Evolutionary conservation across 2,797 vertebrate species (phyloP), one percentile per base, ranked within the genome.

Genomic region (Otolemur crassicaudatus): DNA sequence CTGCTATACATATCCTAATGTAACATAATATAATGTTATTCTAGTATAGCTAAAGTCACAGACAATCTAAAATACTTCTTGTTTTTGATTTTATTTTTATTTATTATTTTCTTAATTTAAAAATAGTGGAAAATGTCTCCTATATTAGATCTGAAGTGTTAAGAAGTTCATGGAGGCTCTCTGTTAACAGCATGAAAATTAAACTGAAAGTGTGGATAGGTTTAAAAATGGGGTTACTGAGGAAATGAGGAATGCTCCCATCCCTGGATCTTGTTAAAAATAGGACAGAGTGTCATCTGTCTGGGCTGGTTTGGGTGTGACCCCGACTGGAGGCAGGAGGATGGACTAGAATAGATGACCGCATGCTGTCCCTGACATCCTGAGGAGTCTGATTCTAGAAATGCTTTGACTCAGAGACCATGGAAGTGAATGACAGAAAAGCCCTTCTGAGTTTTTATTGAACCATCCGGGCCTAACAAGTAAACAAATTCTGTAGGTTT

Each of bases 251-350:
- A 86, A 89, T 56, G 60, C 43, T 96, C 73, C 46, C 61, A 19
- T 83, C 34, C 49, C 81, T 90, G 88, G 19, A 61, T 94, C 85
- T 85, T 94, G 83, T 97, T 98, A 95, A 97, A 96, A 97, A 95
- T 83, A 96, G 92, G 53, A 85, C 69, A 75, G n/a, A 91, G 61
- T 70, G 40, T 96, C 93, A 94, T 95, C 86, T 87, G 87, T 96
- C 94, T 92, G 61, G 81, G 58, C 46, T 84, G 56, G 80, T 72
- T 77, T 95, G 94, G 96, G 97, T 97, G 96, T 97, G 96, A 84
- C 72, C 43, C 73, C 0, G 7, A 49, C 79, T 86, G 67, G 22
- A 95, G 37, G 67, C 53, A 83, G 43, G 31, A 92, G 25, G 19
- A 29, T 75, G 31, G 76, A 96, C 95, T 67, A 97, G 96, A 97